A percentile compares a stretch with the other conserved stretches of the same genome.
Evolutionary conservation across 2,113 vertebrate genomes (phyloP).

Genomic region (Spea multiplicata): DNA sequence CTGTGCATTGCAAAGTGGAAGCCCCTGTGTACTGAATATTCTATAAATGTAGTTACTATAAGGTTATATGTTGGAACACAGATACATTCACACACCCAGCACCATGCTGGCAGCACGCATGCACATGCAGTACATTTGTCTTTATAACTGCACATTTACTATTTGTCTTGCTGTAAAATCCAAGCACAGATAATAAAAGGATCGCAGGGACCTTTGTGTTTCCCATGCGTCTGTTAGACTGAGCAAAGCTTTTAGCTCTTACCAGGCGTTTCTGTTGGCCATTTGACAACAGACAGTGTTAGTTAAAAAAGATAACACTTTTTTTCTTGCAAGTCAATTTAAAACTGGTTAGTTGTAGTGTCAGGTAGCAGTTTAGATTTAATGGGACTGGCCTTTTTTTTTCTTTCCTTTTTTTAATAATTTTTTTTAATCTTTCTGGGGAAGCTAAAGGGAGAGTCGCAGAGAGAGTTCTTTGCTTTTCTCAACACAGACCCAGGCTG

Average conservation of each 20-base stretch:
- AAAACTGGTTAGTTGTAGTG: constrained; percentile 64
- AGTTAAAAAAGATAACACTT: constrained; percentile 60
- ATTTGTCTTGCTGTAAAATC: constrained; percentile 11
- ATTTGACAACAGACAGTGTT: constrained; percentile 37
- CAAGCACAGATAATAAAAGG: neutral
- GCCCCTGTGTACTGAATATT: too few species aligned
- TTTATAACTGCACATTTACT: neutral
- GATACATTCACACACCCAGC: too few species aligned
- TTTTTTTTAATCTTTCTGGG: constrained; percentile 72
- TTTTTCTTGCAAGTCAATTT: constrained; percentile 61
- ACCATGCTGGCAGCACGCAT: too few species aligned
- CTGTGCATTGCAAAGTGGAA: too few species aligned
- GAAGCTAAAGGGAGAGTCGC: constrained; percentile 75
- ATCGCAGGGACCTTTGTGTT: neutral
- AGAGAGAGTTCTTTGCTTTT: constrained; percentile 86
- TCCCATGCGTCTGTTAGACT: neutral
- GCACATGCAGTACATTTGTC: too few species aligned
- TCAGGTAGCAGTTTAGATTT: constrained; percentile 70
- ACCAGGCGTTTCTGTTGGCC: constrained; percentile 28
- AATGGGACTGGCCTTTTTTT: constrained; percentile 58
- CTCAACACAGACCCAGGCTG: constrained; percentile 94
- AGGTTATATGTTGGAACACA: too few species aligned
- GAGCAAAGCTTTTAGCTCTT: constrained; percentile 5
- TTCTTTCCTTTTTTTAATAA: constrained; percentile 49
- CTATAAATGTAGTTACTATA: too few species aligned